These are phyloP conservation scores for Argyresthia goedartella DNA, from an alignment of 2,888 invertebrate genomes.

Conservation along the genomic window DNA sequence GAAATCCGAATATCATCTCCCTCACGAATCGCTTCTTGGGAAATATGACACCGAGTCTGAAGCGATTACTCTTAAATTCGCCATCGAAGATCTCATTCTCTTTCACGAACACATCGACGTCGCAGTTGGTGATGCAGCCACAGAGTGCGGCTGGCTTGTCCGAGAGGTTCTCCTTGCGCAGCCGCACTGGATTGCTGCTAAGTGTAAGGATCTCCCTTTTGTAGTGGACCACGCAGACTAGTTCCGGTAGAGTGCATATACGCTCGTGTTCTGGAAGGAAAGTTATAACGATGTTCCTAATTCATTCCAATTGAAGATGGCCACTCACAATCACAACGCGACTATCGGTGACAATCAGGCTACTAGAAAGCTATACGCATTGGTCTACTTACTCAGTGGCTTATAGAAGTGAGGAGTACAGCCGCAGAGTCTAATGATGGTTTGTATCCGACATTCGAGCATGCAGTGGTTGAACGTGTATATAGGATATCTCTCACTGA, in stretches of 20 bases:
- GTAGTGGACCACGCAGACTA: constrained; percentile 39
- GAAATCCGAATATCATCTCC: constrained; percentile 77
- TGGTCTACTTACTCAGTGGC: constrained; percentile 64
- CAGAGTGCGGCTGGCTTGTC: not conserved
- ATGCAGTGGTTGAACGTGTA: constrained; percentile 79
- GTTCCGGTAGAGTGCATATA: constrained; percentile 40
- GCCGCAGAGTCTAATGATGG: constrained; percentile 73
- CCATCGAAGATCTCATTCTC: constrained; percentile 32
- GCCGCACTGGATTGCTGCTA: constrained; percentile 21
- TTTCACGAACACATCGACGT: constrained; percentile 40
- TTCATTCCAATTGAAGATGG: too few species aligned
- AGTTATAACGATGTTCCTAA: not conserved
- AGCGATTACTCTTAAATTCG: constrained; percentile 16
- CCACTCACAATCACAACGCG: too few species aligned
- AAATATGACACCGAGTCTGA: constrained; percentile 71
- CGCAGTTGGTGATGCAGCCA: constrained; percentile 43
- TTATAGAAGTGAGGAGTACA: constrained; percentile 84
- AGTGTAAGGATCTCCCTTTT: constrained; percentile 40
- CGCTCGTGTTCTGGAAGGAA: constrained; percentile 34
- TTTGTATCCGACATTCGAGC: constrained; percentile 76
- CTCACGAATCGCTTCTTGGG: constrained; percentile 77
- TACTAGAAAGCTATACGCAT: too few species aligned
- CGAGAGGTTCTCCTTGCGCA: not conserved
- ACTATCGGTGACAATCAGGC: too few species aligned
- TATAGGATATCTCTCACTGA: constrained; percentile 65